These are phyloP conservation scores for Paraplagusia blochii DNA, from an alignment of 2,113 vertebrate species.

Conservation along the genomic window DNA sequence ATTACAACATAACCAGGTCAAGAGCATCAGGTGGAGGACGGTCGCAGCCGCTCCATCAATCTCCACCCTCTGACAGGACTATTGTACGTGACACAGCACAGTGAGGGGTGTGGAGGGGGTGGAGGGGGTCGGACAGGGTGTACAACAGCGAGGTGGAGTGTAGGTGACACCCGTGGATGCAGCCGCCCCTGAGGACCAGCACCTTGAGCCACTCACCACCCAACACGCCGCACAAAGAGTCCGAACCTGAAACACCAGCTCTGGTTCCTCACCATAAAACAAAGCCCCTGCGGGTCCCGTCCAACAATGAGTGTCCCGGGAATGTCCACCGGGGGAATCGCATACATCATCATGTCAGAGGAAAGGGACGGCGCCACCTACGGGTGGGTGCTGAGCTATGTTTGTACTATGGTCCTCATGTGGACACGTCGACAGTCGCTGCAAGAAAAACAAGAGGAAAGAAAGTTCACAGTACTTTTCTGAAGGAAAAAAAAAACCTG, in stretches of 20 bases:
- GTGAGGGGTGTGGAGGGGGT: constrained; percentile 30
- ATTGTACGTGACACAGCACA: constrained; percentile 69
- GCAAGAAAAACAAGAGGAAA: background rate
- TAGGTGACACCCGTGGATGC: constrained; percentile 46
- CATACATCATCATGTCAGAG: too few relatives aligned
- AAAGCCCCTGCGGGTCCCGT: constrained; percentile 11
- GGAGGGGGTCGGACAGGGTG: constrained; percentile 36
- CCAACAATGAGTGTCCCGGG: constrained; percentile 12
- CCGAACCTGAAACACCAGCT: constrained; percentile 28
- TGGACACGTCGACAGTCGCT: too few relatives aligned
- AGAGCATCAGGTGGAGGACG: constrained; percentile 16
- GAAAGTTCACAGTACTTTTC: too few relatives aligned
- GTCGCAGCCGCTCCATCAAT: constrained; percentile 30
- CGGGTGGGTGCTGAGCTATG: too few relatives aligned
- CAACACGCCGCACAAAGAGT: constrained; percentile 28
- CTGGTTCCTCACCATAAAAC: constrained; percentile 24
- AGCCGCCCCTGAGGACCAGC: constrained; percentile 15
- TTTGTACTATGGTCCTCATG: too few relatives aligned
- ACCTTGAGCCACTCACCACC: constrained; percentile 33
- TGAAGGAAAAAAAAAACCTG: too few relatives aligned
- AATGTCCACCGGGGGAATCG: background rate
- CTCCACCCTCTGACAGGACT: constrained; percentile 64
- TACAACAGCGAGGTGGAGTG: constrained; percentile 30
- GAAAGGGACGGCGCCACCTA: too few relatives aligned
- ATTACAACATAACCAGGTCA: constrained; percentile 7